phyloP scores from a whole-genome alignment of 2,113 vertebrate species.

The Proterorhinus semilunaris region DNA sequence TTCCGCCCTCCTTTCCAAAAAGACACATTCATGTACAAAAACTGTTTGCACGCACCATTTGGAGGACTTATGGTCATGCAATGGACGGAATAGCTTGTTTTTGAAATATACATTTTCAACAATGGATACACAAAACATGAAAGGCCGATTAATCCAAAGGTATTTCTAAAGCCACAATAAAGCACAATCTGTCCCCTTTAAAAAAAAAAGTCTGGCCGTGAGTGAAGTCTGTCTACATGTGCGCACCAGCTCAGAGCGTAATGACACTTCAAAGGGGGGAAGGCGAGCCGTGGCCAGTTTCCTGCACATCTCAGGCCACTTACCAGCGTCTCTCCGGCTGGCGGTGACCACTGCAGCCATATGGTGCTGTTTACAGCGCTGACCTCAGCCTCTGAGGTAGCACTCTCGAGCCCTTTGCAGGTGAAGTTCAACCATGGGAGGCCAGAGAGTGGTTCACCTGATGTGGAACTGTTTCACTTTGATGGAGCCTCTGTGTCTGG shows the following conservation, averaged over 20 bases:
- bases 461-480: background rate
- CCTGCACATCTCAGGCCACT: slow-evolving; percentile 2
- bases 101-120: no score
- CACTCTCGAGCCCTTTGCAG: background rate
- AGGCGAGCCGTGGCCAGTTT: background rate
- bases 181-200: background rate
- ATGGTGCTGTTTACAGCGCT: slow-evolving; percentile 5
- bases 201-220: no score
- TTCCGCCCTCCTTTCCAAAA: no score
- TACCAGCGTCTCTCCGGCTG: background rate
- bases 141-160: background rate
- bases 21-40: no score
- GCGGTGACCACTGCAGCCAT: background rate
- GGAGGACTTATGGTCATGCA: no score
- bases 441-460: slow-evolving; percentile 5
- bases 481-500: slow-evolving; percentile 3
- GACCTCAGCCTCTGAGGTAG: background rate
- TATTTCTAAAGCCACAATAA: background rate
- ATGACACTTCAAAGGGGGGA: slow-evolving; percentile 5
- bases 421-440: slow-evolving; percentile 4
- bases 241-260: background rate
- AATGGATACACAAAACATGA: no score
- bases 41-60: no score
- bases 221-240: background rate
- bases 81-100: no score